Percentiles rank a stretch among this genome's conserved stretches.
phyloP scores from a whole-genome alignment of 2,888 invertebrate species.

The Eristalinus sepulchralis region DNA sequence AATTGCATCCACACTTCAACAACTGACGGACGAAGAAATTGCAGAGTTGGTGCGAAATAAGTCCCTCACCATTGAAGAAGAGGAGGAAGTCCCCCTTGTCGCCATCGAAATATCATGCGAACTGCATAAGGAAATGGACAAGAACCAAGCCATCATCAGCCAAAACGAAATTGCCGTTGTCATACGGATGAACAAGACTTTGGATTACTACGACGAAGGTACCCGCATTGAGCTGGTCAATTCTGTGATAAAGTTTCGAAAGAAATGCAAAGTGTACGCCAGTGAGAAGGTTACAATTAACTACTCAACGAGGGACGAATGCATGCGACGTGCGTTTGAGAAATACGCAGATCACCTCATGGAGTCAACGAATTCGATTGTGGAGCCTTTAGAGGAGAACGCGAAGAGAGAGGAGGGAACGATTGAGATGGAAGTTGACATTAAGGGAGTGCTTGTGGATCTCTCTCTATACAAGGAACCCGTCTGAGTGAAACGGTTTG shows the following conservation, averaged over 20 bases:
- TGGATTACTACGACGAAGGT: conserved; percentile 88
- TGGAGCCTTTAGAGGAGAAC: not conserved
- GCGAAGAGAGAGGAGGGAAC: not conserved
- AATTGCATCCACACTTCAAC: not conserved
- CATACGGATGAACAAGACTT: conserved; percentile 89
- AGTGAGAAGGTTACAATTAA: conserved; percentile 91
- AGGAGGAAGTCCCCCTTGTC: not conserved
- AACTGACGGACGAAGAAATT: conserved; percentile 14
- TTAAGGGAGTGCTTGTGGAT: conserved; percentile 35
- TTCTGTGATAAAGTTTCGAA: conserved; percentile 94
- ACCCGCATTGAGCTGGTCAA: conserved; percentile 95
- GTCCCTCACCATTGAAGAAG: not conserved
- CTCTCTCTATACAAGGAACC: conserved; percentile 11
- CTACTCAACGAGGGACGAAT: conserved; percentile 79
- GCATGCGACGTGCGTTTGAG: conserved; percentile 23
- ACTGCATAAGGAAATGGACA: not conserved
- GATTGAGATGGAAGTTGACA: not conserved
- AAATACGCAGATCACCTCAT: not conserved
- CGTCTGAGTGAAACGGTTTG: not conserved
- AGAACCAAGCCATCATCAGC: not conserved
- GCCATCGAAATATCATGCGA: conserved; percentile 7
- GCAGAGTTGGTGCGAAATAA: not conserved
- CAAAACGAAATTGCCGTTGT: conserved; percentile 84
- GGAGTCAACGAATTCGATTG: conserved; percentile 6
- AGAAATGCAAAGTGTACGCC: conserved; percentile 93